phyloP scores from a whole-genome alignment of 2,797 vertebrate species.

The Tragopan temminckii region DNA sequence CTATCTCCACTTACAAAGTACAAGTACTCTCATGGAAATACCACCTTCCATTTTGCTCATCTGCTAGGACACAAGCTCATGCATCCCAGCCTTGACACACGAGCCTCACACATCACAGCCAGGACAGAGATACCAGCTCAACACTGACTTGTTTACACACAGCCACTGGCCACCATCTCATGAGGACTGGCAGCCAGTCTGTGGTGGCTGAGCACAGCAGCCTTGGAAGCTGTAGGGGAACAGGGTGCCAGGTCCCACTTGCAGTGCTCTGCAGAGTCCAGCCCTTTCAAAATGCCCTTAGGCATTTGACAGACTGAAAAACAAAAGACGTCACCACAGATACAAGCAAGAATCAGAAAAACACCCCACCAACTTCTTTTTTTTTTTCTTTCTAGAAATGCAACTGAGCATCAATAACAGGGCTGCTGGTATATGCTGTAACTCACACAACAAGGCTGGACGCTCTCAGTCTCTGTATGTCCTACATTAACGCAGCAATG shows the following conservation, averaged over 20 bases:
- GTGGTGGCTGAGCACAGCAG: fast-evolving
- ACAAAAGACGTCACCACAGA: fast-evolving
- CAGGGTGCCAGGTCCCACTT: no score
- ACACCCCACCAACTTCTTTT: fast-evolving
- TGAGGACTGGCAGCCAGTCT: neutral
- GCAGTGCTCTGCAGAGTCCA: neutral
- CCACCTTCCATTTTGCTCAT: conserved; percentile 1
- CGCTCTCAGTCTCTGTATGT: fast-evolving
- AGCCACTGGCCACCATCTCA: neutral
- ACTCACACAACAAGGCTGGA: neutral
- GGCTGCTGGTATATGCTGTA: neutral
- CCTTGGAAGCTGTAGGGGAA: neutral
- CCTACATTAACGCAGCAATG: neutral
- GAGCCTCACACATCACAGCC: neutral
- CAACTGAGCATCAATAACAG: neutral
- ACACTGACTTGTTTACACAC: fast-evolving
- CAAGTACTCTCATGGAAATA: neutral
- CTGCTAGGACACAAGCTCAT: neutral
- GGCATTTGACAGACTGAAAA: neutral
- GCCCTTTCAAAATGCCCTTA: neutral
- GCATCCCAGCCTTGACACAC: neutral
- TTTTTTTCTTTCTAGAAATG: neutral
- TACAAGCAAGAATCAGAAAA: neutral
- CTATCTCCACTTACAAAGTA: neutral
- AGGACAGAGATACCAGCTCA: neutral